These are phyloP conservation scores for Montipora capricornis DNA, from an alignment of 64 coral and sea anemone species.

Conservation along the genomic window DNA sequence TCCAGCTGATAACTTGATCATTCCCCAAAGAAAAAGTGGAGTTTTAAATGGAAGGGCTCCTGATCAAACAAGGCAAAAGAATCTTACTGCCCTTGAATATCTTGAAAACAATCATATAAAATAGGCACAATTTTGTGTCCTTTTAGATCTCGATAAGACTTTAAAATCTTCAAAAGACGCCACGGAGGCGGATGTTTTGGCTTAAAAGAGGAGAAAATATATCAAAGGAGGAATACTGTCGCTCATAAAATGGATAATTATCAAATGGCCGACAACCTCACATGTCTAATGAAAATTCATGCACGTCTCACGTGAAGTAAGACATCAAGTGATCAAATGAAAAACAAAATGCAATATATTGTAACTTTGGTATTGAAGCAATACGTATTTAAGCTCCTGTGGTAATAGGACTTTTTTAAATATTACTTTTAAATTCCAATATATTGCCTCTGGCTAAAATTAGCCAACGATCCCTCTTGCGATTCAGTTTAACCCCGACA, in stretches of 20 bases:
- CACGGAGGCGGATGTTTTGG: background rate
- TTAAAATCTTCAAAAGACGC: background rate
- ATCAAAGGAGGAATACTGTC: background rate
- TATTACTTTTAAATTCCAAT: too few species aligned
- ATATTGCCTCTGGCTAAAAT: too few species aligned
- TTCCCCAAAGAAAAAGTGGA: too few species aligned
- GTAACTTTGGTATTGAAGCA: too few species aligned
- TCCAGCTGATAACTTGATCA: too few species aligned
- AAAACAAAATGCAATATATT: too few species aligned
- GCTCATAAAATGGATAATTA: constrained; percentile 23
- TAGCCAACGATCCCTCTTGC: too few species aligned
- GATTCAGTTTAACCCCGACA: too few species aligned
- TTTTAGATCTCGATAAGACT: background rate
- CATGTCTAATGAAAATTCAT: background rate
- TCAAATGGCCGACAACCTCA: background rate
- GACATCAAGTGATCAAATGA: background rate
- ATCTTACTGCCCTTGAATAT: background rate
- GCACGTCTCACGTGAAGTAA: background rate
- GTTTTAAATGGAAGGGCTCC: too few species aligned
- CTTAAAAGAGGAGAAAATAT: background rate
- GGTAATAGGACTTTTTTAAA: too few species aligned
- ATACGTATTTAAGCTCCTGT: too few species aligned
- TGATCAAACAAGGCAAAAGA: background rate
- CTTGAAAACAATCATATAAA: background rate
- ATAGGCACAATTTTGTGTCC: too few species aligned